phyloP scores from a whole-genome alignment of 2,113 vertebrate genomes.

The Noturus placidus region DNA sequence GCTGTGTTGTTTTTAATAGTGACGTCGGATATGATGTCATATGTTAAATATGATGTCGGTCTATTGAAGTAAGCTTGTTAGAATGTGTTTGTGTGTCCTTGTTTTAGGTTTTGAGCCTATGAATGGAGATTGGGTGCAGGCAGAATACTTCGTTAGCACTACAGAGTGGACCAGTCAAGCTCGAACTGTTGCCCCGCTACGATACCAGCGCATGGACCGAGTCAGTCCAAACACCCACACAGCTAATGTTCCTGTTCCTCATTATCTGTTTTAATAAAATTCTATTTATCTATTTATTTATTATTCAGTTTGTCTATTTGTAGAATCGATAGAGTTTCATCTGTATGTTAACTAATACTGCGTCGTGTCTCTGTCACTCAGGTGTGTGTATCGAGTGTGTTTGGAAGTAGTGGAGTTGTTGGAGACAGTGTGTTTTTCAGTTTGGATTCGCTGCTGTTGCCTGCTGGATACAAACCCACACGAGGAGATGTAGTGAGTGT shows the following conservation, averaged over 20 bases:
- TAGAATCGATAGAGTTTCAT: neutral
- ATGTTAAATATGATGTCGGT: neutral
- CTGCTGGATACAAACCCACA: conserved; percentile 75
- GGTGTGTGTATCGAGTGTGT: conserved; percentile 80
- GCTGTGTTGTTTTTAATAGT: too few relatives aligned
- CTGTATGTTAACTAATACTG: neutral
- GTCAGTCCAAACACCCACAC: conserved; percentile 63
- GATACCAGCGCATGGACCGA: conserved; percentile 83
- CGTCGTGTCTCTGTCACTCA: conserved; percentile 53
- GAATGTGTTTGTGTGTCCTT: neutral
- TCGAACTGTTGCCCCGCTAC: conserved; percentile 80
- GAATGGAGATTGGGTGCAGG: conserved; percentile 93
- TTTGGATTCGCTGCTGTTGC: conserved; percentile 82
- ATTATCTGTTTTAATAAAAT: neutral
- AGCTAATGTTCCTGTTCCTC: neutral
- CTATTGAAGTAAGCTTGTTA: too few relatives aligned
- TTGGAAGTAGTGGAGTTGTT: conserved; percentile 78
- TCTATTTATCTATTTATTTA: too few relatives aligned
- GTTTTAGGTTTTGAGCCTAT: conserved; percentile 80
- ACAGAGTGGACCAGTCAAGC: conserved; percentile 81
- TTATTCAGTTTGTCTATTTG: neutral
- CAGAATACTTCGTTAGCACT: conserved; percentile 80
- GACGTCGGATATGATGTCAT: neutral
- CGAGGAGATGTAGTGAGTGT: conserved; percentile 79
- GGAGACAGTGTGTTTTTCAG: conserved; percentile 86